Conservation (phyloP, 2,797 vertebrate genomes). For the Clarias fuscus region DNA sequence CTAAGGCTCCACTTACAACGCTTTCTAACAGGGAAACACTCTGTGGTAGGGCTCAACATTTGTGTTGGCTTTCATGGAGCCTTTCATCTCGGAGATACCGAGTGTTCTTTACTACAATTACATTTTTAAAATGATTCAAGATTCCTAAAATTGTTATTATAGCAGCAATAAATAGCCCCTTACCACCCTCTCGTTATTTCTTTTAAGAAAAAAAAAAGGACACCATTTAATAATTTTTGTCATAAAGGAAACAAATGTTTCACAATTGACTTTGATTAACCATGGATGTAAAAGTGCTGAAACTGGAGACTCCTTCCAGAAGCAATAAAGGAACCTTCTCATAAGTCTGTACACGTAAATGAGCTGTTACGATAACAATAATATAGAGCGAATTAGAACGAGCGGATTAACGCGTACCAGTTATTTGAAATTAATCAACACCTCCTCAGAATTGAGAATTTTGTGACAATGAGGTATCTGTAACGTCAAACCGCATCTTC, state of each 20-base stretch:
- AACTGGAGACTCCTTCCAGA: neutral
- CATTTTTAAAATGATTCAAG: neutral
- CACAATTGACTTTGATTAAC: neutral
- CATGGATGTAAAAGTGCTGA: neutral
- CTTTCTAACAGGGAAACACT: neutral
- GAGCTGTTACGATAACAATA: neutral
- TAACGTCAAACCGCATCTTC: neutral
- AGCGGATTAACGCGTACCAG: neutral
- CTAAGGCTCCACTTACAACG: neutral
- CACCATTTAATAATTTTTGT: neutral
- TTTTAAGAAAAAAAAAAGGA: neutral
- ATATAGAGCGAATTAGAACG: neutral
- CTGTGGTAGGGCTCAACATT: neutral
- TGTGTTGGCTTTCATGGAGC: neutral
- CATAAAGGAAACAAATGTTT: too few relatives aligned
- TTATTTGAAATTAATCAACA: neutral
- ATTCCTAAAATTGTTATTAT: neutral
- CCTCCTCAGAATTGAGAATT: neutral
- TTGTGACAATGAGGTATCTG: neutral
- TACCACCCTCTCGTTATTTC: neutral
- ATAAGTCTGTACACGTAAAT: too few relatives aligned
- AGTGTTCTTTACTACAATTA: neutral
- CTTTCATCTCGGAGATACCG: neutral
- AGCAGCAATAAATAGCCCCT: neutral
- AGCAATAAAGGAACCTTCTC: neutral